Percentiles rank a stretch among this genome's conserved stretches.
phyloP scores from a whole-genome alignment of 2,113 vertebrate genomes.

The Oncorhynchus kisutch region DNA sequence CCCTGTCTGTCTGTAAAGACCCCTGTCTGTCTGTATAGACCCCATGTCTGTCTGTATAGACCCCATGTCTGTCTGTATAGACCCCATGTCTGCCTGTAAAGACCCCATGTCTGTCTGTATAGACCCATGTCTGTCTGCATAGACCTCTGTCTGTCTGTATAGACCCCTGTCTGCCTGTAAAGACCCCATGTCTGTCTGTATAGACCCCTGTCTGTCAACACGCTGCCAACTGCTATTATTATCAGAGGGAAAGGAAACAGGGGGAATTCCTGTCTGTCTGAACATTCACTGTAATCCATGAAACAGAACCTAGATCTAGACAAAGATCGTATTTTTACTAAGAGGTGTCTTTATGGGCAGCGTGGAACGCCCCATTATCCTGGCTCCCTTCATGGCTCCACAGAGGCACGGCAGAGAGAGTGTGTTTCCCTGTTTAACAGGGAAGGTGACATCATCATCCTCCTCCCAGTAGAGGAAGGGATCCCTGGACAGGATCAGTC shows the following conservation, averaged over 20 bases:
- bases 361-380: background rate
- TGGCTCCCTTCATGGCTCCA: background rate
- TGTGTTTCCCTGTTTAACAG: background rate
- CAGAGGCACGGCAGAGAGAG: background rate
- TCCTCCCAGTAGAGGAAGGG: constrained; percentile 5
- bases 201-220: background rate
- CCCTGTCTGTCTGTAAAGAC: background rate
- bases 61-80: background rate
- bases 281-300: background rate
- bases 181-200: background rate
- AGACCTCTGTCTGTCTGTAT: background rate
- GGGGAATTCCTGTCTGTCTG: background rate
- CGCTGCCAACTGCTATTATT: background rate
- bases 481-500: background rate
- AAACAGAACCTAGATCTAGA: too few species aligned
- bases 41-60: background rate
- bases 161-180: background rate
- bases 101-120: too few species aligned
- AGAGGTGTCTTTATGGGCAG: background rate
- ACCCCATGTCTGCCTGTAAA: background rate
- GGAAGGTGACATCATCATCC: constrained; percentile 10
- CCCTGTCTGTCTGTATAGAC: background rate
- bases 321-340: too few species aligned
- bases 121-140: too few species aligned
- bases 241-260: background rate